Evolutionary conservation across 2,113 vertebrate species (phyloP), one percentile per base, ranked within the genome.

Genomic region (Heteronetta atricapilla): DNA sequence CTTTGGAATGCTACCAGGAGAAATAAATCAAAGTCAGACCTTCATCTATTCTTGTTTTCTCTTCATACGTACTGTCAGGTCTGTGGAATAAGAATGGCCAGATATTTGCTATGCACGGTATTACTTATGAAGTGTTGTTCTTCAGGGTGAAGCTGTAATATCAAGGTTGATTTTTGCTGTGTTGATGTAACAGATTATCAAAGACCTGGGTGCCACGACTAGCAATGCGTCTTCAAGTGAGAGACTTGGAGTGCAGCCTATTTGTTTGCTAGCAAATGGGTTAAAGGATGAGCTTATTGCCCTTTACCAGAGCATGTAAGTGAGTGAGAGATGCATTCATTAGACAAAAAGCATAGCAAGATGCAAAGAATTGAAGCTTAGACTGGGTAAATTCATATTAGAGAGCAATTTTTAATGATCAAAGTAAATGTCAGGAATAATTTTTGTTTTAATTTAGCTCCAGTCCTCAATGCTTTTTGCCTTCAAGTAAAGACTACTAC

Each of bases 111-210:
- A 10, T 36, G 64, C 59, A 59, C 55, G 46, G 10, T 63, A 38
- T 74, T 90, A n/a, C 55, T 88, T 88, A 36, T 83, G 80, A 92
- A 67, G 77, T 46, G 50, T 85, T 64, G 88, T 53, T 80, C 78
- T 89, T 82, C 36, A 56, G 68, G 68, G 58, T 29, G 46, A 82
- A 80, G 29, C n/a, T 46, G 3, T 10, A 34, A 58, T 70, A 80
- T 48, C 85, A 78, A 66, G 42, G 76, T 42, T 60, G 59, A 60
- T 93, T 86, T 72, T 76, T 77, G 50, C 50, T 67, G 4, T 55
- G 29, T 67, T 76, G 15, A 11, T 77, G 15, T 70, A 50, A 33
- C n/a, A 52, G 52, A 36, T 90, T 59, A 63, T 36, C 36, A 46
- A 59, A 67, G 50, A 26, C 55, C 38, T 36, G 6, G 48, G 19